phyloP scores from a whole-genome alignment of 2,888 invertebrate genomes.

The Pharmacophagus antenor region DNA sequence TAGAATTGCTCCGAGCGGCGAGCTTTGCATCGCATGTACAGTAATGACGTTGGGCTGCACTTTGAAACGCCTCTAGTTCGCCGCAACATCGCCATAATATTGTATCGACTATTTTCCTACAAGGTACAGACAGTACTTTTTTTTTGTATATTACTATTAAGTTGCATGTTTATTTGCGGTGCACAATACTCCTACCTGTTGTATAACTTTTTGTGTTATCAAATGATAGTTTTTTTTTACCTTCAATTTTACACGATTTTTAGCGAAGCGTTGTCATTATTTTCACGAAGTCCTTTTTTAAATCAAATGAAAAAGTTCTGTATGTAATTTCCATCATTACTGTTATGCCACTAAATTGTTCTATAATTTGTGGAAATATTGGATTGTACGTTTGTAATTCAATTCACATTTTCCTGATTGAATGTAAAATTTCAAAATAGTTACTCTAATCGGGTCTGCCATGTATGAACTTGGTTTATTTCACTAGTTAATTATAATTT shows the following conservation, averaged over 20 bases:
- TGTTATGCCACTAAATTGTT: too few species aligned
- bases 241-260: slow-evolving; percentile 2
- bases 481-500: neutral
- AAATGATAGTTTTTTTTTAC: neutral
- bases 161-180: slow-evolving; percentile 13
- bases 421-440: too few species aligned
- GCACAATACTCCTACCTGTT: slow-evolving; percentile 36
- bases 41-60: slow-evolving; percentile 59
- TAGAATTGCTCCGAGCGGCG: slow-evolving; percentile 53
- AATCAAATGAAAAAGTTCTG: neutral
- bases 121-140: slow-evolving; percentile 47
- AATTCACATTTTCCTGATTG: too few species aligned
- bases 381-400: too few species aligned
- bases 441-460: too few species aligned
- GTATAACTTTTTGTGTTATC: neutral
- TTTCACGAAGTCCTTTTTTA: neutral
- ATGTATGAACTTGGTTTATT: too few species aligned
- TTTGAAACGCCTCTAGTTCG: slow-evolving; percentile 46
- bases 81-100: slow-evolving; percentile 55
- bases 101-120: slow-evolving; percentile 67
- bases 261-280: neutral
- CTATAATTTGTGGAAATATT: too few species aligned
- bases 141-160: slow-evolving; percentile 13
- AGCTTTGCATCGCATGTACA: slow-evolving; percentile 46
- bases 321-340: too few species aligned